A percentile compares a stretch with the other conserved stretches of the same genome.
phyloP scores from a whole-genome alignment of 2,888 invertebrate species.

The Plagodis dolabraria region DNA sequence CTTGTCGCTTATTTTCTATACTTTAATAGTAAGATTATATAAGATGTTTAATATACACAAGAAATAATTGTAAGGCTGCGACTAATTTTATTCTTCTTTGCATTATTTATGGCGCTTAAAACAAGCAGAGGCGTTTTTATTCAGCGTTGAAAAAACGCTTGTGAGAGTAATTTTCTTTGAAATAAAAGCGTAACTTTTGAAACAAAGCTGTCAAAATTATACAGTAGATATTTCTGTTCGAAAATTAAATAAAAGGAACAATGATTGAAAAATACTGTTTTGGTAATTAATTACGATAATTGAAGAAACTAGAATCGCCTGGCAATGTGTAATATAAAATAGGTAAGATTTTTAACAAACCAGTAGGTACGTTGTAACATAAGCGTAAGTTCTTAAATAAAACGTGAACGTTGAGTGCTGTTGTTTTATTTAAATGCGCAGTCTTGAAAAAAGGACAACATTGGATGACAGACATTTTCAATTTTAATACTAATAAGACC shows the following conservation, averaged over 20 bases:
- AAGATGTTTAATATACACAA: conserved; percentile 6
- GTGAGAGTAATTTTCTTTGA: not conserved
- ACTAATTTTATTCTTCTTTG: conserved; percentile 1
- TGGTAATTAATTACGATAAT: not conserved
- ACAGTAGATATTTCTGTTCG: not conserved
- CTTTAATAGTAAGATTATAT: conserved; percentile 7
- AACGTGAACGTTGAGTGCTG: conserved; percentile 6
- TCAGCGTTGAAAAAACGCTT: not conserved
- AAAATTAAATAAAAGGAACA: not conserved
- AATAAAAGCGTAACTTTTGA: not conserved
- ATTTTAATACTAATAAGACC: too few species aligned
- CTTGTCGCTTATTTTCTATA: conserved; percentile 12
- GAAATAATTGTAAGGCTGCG: conserved; percentile 1
- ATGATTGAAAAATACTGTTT: not conserved
- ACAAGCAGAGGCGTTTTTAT: not conserved
- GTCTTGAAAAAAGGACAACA: too few species aligned
- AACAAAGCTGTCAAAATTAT: not conserved
- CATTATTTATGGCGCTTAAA: not conserved
- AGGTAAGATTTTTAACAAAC: conserved; percentile 23
- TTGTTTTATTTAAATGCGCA: conserved; percentile 12
- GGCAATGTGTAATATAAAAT: conserved; percentile 26
- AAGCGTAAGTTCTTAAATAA: conserved; percentile 32
- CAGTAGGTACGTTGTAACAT: conserved; percentile 27
- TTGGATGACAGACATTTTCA: too few species aligned
- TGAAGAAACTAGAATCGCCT: conserved; percentile 13